Evolutionary conservation across 2,888 invertebrate species (phyloP), one percentile per base, ranked within the genome.

Genomic region (Carabus problematicus): DNA sequence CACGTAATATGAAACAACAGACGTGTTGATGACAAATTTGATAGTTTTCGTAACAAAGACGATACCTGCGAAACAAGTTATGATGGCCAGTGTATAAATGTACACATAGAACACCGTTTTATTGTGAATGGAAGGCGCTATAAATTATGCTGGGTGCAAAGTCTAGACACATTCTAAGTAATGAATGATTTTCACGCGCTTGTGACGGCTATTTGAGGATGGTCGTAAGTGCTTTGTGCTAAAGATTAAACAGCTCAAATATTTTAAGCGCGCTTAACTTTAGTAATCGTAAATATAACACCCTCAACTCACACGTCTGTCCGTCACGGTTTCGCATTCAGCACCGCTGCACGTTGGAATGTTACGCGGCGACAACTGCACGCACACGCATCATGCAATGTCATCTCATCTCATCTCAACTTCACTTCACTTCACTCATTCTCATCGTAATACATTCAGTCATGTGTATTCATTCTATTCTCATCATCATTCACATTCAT

Each of bases 251-350:
- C 54, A 54, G 41, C 40, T 52, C 40, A 41, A 52, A 42, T 63
- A 52, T 42, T 52, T 52, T 39, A 62, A 61, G 61, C 39, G 29
- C 39, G 19, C 49, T 59, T 66, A 58, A 47, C 45, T 66, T 66
- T 66, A 66, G 40, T 66, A 66, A 59, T 58, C 66, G 47, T 66
- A 66, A 66, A 66, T 66, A 63, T 63, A 42, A 66, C 66, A 47
- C 66, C 66, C 66, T 58, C 66, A 41, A 19, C 56, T 52, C 29
- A 11, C 12, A 54, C 54, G 54, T 64, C 41, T 52, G 52, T 41
- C 47, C 47, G 62, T 45, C 14, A 29, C 29, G 29, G 29, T 29
- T 29, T 29, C 29, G 29, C 29, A 29, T 29, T 29, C 29, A 29
- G 29, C 29, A 29, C 29, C 29, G 29, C 29, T 29, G 29, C 29